Base-by-base conservation (phyloP, 2,888 invertebrate genomes). In the Drosophila formosana region DNA sequence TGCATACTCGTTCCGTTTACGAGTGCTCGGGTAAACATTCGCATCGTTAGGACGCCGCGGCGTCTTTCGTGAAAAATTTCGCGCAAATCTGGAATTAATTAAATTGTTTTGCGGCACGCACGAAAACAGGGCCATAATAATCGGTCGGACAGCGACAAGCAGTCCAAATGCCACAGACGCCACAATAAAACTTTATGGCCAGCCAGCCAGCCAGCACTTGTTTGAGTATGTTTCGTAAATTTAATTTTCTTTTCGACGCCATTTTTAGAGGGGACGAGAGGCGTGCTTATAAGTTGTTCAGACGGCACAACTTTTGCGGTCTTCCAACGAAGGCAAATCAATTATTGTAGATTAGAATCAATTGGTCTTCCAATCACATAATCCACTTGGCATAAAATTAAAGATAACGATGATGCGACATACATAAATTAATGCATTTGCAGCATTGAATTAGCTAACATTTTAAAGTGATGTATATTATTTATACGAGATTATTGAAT, bases 21-120 rank as follows among this genome's bases (percentile, higher is more conserved):
- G 39, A 53, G 53, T 56, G 46, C 66, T 47, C 45, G 32, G 37
- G 32, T 34, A 23, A 43, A 49, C 63, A 37, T 41, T 45, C 43
- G 49, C 25, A 52, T 66, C 66, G 78, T 70, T 80, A 77, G 66
- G 65, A 55, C 60, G 50, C 50, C 37, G 5, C 11, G 34, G n/a
- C 68, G 65, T 66, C 88, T 79, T 83, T 79, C 66, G 73, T 75
- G 60, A 75, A 78, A 79, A 78, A 72, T 76, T 74, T 74, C 83
- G 78, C 82, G 75, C 73, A 90, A 89, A 90, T 87, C 88, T 89
- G 86, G 78, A 83, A 83, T 89, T 81, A 89, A 83, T 90, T 83
- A 87, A 90, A 89, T 90, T 85, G 88, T 81, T 85, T 77, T 84
- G 72, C 69, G 53, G 73, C 78, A 83, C 86, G 81, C 82, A 87